phyloP scores from a whole-genome alignment of 2,797 vertebrate species.

The Bucorvus abyssinicus region DNA sequence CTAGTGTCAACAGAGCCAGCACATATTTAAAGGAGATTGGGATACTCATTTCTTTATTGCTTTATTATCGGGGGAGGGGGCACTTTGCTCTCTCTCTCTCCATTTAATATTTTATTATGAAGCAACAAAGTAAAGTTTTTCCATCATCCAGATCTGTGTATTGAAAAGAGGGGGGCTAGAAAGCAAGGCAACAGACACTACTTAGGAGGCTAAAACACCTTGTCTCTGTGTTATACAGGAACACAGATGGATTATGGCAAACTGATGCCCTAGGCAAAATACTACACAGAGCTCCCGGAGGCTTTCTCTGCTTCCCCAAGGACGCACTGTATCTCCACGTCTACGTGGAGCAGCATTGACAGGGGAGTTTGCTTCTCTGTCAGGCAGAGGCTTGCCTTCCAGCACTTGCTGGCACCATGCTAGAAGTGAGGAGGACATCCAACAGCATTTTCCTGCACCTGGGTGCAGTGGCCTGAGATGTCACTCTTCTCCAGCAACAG shows the following conservation, averaged over 20 bases:
- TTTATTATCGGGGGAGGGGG: not conserved
- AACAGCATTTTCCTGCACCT: not conserved
- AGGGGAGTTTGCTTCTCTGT: not conserved
- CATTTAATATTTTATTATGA: not conserved
- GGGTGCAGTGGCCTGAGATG: not conserved
- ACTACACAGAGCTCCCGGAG: not conserved
- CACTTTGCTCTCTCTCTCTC: not conserved
- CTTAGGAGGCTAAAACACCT: not conserved
- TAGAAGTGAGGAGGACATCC: not conserved
- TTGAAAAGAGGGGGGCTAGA: not conserved
- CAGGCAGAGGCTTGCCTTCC: not conserved
- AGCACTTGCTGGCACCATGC: not conserved
- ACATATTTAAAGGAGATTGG: conserved; percentile 15
- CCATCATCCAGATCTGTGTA: not conserved
- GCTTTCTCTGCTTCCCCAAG: not conserved
- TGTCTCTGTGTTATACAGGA: not conserved
- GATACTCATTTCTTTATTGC: conserved; percentile 1
- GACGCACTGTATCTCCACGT: accelerated
- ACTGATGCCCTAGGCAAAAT: not conserved
- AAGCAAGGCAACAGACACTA: not conserved
- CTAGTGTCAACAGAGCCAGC: not conserved
- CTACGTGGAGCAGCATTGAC: not conserved
- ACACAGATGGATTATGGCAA: not conserved
- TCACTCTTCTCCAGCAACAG: not conserved
- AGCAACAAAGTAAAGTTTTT: not conserved